A percentile compares a stretch with the other conserved stretches of the same genome.
Evolutionary conservation across 2,888 invertebrate species (phyloP).

Genomic region (Watsonalla cultraria): DNA sequence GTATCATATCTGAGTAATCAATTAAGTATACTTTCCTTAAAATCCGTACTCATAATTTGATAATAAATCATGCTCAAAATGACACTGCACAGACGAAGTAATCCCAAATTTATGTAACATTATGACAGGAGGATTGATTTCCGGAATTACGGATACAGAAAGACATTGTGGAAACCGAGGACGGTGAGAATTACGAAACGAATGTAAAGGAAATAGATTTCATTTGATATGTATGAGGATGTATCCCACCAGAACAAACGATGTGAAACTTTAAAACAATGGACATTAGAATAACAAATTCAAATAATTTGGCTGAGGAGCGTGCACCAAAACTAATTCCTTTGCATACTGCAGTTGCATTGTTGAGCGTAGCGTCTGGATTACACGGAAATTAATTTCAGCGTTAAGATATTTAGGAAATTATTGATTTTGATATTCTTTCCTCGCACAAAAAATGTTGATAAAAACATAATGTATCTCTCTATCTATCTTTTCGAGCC

Average conservation of each 20-base stretch:
- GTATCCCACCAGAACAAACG: conserved; percentile 26
- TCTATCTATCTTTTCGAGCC: too few relatives aligned
- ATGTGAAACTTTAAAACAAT: conserved; percentile 36
- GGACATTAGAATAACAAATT: conserved; percentile 18
- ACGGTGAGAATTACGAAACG: conserved; percentile 12
- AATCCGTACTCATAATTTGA: not conserved
- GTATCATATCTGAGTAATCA: not conserved
- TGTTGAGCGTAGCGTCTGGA: not conserved
- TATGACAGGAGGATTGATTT: conserved; percentile 1
- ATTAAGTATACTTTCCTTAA: not conserved
- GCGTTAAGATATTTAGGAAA: not conserved
- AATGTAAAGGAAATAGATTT: conserved; percentile 38
- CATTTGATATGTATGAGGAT: conserved; percentile 30
- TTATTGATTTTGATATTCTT: too few relatives aligned
- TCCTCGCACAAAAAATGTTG: too few relatives aligned
- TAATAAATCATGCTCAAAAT: not conserved
- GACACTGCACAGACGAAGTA: not conserved
- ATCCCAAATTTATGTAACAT: not conserved
- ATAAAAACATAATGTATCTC: too few relatives aligned
- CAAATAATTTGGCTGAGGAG: conserved; percentile 3
- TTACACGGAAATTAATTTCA: not conserved
- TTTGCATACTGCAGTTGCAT: not conserved
- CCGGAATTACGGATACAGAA: not conserved
- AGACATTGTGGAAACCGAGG: conserved; percentile 1
- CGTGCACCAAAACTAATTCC: not conserved